Percentiles rank a stretch among this genome's conserved stretches.
Conservation (phyloP, 2,113 vertebrate species). For the Tretioscincus oriximinensis region DNA sequence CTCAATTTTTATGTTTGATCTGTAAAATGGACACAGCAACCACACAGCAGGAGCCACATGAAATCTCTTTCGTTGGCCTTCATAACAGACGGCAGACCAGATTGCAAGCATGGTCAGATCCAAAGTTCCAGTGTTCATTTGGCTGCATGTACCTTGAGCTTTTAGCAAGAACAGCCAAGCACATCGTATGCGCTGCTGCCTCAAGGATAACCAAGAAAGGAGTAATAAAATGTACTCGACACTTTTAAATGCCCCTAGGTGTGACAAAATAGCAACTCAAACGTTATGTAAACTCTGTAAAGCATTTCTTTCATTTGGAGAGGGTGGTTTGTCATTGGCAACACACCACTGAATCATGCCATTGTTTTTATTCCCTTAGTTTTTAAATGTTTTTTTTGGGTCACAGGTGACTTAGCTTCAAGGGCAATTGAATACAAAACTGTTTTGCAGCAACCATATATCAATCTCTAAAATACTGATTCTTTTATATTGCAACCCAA, state of each 20-base stretch:
- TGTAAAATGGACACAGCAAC: background rate
- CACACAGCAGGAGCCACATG: background rate
- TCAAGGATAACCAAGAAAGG: background rate
- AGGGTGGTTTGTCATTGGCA: background rate
- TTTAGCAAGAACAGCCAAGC: background rate
- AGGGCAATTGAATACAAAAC: background rate
- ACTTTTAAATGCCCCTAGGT: background rate
- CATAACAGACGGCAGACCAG: background rate
- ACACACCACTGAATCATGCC: background rate
- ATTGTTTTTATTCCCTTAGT: conserved; percentile 7
- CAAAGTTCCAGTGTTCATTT: too few relatives aligned
- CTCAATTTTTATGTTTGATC: background rate
- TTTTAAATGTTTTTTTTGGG: conserved; percentile 1
- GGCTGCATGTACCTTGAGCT: background rate
- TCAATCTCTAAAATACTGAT: background rate
- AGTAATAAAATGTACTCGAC: background rate
- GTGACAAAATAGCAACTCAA: background rate
- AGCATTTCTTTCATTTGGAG: background rate
- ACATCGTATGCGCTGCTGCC: background rate
- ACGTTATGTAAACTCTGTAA: background rate
- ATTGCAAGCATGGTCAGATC: background rate
- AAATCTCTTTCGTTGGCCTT: too few relatives aligned
- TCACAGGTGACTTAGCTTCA: conserved; percentile 5
- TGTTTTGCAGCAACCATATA: background rate
- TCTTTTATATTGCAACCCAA: background rate